Conservation (phyloP, 2,113 vertebrate genomes). For the Chiloscyllium plagiosum region DNA sequence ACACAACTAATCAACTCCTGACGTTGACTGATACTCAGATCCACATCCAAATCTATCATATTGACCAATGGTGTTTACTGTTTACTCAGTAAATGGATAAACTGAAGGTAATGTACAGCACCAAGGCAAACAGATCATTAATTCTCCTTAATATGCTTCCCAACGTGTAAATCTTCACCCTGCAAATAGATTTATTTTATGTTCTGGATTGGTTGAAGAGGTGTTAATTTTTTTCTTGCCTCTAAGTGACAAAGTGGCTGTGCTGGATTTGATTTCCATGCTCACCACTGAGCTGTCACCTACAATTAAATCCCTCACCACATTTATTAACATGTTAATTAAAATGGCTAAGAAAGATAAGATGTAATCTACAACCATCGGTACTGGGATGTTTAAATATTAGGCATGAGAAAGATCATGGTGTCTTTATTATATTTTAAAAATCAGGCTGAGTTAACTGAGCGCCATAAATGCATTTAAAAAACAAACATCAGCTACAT, state of each 20-base stretch:
- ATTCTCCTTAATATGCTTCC: conserved; percentile 66
- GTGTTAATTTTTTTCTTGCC: conserved; percentile 45
- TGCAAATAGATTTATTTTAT: conserved; percentile 39
- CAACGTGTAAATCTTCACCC: conserved; percentile 61
- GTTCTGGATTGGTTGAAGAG: conserved; percentile 42
- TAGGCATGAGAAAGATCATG: conserved; percentile 46
- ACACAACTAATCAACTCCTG: conserved; percentile 81
- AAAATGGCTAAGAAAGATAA: conserved; percentile 55
- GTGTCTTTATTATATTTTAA: conserved; percentile 46
- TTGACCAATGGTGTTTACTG: conserved; percentile 63
- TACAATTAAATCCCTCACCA: conserved; percentile 56
- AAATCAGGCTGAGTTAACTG: conserved; percentile 52
- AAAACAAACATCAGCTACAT: conserved; percentile 49
- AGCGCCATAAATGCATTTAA: conserved; percentile 53
- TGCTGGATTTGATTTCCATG: conserved; percentile 52
- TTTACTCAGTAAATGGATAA: conserved; percentile 70
- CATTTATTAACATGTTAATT: conserved; percentile 73
- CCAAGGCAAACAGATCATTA: conserved; percentile 80
- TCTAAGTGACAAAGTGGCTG: conserved; percentile 51
- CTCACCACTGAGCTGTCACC: conserved; percentile 52
- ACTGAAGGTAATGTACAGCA: conserved; percentile 73
- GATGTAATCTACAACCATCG: conserved; percentile 45
- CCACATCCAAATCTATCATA: conserved; percentile 80
- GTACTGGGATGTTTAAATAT: conserved; percentile 43
- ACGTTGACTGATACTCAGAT: conserved; percentile 76